Base-by-base conservation (phyloP, 2,888 invertebrate species). In the Sthenelais limicola region DNA sequence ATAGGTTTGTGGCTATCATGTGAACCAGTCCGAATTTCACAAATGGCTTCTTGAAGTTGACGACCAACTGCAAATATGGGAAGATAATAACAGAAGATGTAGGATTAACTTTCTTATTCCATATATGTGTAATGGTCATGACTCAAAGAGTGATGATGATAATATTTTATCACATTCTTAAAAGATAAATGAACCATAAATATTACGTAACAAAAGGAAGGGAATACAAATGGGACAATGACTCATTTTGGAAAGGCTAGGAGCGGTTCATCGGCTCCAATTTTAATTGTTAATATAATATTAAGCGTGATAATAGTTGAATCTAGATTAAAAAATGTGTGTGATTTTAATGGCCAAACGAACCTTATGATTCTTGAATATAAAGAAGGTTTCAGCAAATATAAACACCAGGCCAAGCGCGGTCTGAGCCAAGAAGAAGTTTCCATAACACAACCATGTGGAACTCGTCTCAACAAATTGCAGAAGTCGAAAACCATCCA, bases 331-430 rank as follows among this genome's bases (percentile, higher is more conserved):
- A 43, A 43, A 12, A 18, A 43, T 43, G 43, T 12, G 43, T 9
- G 43, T 18, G 43, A 18, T 43, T 9, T 9, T 18, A 43, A 9
- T 43, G 18, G 9, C 18, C 5, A 30, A 9, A 33, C 62, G 1
- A 5, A 68, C 68, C 48, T 68, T 68, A 49, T 68, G 68, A 43
- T 68, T 47, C 43, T 68, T 68, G 68, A 68, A 68, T 47, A 68
- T 68, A 49, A 68, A 68, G 68, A 68, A 68, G 21, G 48, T 68
- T 26, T 68, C 28, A 18, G 30, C 43, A 30, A 68, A 68, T 26
- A 68, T 32, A 21, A 68, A 68, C 4, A 68, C 48, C 48, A 68
- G 43, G 26, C 68, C 30, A n/a, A 68, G 68, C 1, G 48, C 48
- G 2, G 68, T 47, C 24, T 47, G 24, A 1, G 33, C 47, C 9